Evolutionary conservation across 2,888 invertebrate genomes (phyloP).

Genomic region (Drosophila diplacantha): DNA sequence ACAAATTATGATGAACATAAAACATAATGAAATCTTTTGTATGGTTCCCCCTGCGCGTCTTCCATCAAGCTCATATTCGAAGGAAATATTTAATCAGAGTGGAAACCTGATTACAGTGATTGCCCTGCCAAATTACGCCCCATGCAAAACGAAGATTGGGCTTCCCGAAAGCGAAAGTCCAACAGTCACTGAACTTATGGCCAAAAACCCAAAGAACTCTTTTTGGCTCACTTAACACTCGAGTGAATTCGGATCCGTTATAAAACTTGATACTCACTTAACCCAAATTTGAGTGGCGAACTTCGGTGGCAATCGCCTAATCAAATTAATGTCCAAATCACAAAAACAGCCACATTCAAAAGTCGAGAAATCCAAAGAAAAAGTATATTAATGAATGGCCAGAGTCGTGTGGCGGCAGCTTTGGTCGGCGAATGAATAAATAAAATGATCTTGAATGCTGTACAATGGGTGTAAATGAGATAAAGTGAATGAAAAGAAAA

Average conservation of each 20-base stretch:
- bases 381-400: constrained; percentile 23
- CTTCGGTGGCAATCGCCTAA: constrained; percentile 45
- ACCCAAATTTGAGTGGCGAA: constrained; percentile 49
- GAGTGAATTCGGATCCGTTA: constrained; percentile 15
- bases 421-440: constrained; percentile 26
- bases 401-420: constrained; percentile 34
- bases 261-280: constrained; percentile 37
- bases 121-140: constrained; percentile 9
- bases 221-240: constrained; percentile 5
- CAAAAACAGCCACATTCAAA: constrained; percentile 17
- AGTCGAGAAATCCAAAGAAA: neutral
- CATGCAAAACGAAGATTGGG: constrained; percentile 2
- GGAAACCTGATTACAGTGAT: constrained; percentile 30
- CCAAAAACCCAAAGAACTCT: constrained; percentile 14
- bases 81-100: constrained; percentile 16
- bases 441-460: constrained; percentile 22
- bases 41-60: neutral
- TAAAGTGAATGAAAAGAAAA: neutral
- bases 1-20: constrained; percentile 61
- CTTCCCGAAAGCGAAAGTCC: constrained; percentile 55
- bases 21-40: constrained; percentile 42
- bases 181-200: constrained; percentile 15
- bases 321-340: constrained; percentile 44
- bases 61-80: constrained; percentile 4
- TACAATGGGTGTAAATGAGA: constrained; percentile 25